Base-by-base conservation (phyloP, 2,113 vertebrate species). In the Saiga tatarica region DNA sequence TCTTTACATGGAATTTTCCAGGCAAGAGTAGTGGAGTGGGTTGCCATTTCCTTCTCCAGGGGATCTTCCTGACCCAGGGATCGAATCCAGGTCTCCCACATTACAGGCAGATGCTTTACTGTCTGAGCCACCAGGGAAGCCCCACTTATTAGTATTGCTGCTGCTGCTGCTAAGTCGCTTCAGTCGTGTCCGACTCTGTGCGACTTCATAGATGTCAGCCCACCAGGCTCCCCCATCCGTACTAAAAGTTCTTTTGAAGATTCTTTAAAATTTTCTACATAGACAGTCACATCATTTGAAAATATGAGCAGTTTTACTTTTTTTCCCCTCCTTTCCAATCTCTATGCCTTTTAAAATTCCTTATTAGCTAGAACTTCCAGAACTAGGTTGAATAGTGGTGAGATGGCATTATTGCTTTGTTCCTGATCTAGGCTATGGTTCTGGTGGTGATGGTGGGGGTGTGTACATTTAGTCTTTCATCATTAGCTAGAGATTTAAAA, bases 131-230 rank as follows among this genome's bases (percentile, higher is more conserved):
- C 64, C 64, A 67, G 33, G 33, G 64, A 67, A 67, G 33, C 33
- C 25, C 23, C 67, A 78, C 36, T 88, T 88, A 81, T n/a, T 45
- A 21, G 47, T 64, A n/a, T 14, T 60, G 59, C 59, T 60, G 26
- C 59, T 26, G 23, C 55, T 59, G 59, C 59, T 28, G 59, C 59
- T 60, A 60, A 60, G 59, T 60, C 0, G 5, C 59, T 30, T 60
- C 57, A 59, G 2, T 60, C 0, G 0, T 62, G 59, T 30, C 28
- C 5, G 2, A 62, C 59, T 15, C 59, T 62, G 26, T 30, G 28
- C 0, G 6, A 62, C 28, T 26, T 13, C 6, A 60, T 6, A 60
- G 26, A 30, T 0, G 2, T 26, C 59, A 60, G 59, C 26, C 26
- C 26, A 60, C 59, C 26, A 60, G 26, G 59, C 12, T 60, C 59